Evolutionary conservation across 2,888 invertebrate species (phyloP), one percentile per base, ranked within the genome.

Genomic region (Atethmia centrago): DNA sequence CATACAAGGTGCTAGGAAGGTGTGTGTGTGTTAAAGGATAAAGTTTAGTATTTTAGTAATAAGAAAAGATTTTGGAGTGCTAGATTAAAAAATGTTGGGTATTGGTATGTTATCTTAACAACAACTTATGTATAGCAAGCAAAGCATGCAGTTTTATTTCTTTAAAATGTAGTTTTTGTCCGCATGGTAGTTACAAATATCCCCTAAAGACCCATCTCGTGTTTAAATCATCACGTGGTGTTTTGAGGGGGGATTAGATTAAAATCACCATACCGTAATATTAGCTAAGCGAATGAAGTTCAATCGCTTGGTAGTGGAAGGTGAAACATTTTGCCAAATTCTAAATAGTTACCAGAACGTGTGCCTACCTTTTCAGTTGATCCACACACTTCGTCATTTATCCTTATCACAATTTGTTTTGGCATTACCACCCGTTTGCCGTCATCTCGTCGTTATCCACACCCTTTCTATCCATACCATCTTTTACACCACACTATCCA

Each of bases 231-330:
- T 79, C 88, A 82, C 89, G 89, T 88, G 90, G 80, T 90, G 93
- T 90, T 94, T 92, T 94, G 93, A 94, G 93, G 92, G 87, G 93
- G 94, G 94, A 94, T 94, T 85, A 94, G 1, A 94, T 94, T 83
- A 86, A 85, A 64, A 62, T 76, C 76, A 80, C 75, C 63, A 31
- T 53, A 45, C 47, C 1, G 28, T 53, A 31, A 42, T 36, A 70
- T 40, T 8, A 68, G 51, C 51, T 66, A 65, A 70, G 69, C 63
- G 66, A 71, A 55, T 81, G 3, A 64, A 83, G 72, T 42, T 68
- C 4, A 59, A 42, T 72, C 71, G 80, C 62, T 72, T 77, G 31
- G 66, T 51, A 58, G 16, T 68, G 28, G 47, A 66, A 10, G 71
- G 72, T 74, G 77, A 58, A 40, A 81, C 64, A 83, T 58, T 28